Percentiles rank a stretch among this genome's conserved stretches.
Evolutionary conservation across 2,113 vertebrate genomes (phyloP).

Genomic region (Ellobius talpinus): DNA sequence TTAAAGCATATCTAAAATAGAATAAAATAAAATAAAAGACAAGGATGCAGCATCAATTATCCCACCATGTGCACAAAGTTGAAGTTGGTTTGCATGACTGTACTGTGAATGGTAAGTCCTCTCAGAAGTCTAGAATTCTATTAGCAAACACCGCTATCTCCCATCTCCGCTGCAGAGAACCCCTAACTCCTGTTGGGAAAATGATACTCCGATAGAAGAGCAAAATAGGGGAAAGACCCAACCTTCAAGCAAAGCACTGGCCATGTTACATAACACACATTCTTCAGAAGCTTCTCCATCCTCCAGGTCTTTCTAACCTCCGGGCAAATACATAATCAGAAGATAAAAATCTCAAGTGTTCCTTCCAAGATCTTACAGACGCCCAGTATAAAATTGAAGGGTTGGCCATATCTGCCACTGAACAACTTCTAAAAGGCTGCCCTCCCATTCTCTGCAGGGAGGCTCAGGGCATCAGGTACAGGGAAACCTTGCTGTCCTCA

Average conservation of each 20-base stretch:
- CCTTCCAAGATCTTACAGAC: background rate
- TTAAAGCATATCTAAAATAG: slow-evolving; percentile 2
- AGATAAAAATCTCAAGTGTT: background rate
- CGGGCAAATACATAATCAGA: background rate
- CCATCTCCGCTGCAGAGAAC: background rate
- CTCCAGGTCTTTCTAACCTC: background rate
- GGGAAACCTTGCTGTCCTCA: background rate
- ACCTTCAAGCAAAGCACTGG: background rate
- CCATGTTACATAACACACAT: background rate
- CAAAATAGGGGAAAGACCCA: background rate
- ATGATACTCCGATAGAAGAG: background rate
- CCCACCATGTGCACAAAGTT: background rate
- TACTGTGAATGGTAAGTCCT: background rate
- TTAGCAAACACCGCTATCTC: background rate
- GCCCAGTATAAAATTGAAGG: background rate
- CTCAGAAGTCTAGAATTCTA: slow-evolving; percentile 37
- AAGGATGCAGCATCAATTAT: background rate
- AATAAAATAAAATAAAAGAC: background rate
- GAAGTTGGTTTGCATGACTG: slow-evolving; percentile 2
- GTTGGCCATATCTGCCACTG: background rate
- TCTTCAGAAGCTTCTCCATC: background rate
- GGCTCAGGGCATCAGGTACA: background rate
- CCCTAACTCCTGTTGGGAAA: background rate
- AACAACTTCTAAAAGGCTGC: slow-evolving; percentile 3
- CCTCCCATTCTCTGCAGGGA: background rate